These are phyloP conservation scores for Lepus oiostolus DNA, from an alignment of 2,797 vertebrate species.

Conservation along the genomic window DNA sequence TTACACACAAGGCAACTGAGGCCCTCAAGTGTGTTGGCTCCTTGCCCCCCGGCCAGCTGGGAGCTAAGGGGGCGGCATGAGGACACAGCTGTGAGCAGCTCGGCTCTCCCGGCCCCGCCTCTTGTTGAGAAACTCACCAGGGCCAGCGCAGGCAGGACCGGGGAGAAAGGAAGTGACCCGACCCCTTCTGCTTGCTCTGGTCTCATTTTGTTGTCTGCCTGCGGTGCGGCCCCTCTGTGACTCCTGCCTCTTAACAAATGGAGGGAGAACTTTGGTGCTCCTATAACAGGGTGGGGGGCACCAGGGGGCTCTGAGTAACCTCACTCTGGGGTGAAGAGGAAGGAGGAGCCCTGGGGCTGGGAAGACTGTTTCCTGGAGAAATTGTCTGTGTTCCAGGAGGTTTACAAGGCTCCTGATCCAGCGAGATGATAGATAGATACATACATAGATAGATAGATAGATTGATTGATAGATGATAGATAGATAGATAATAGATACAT, in stretches of 20 bases:
- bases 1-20: not conserved
- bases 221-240: not conserved
- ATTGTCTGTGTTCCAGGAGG: not conserved
- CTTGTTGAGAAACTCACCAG: not conserved
- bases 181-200: not conserved
- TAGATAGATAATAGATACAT: no score
- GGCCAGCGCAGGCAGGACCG: accelerated
- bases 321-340: not conserved
- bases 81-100: not conserved
- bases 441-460: no score
- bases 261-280: not conserved
- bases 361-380: not conserved
- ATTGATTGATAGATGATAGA: no score
- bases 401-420: not conserved
- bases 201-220: not conserved
- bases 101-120: not conserved
- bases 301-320: not conserved
- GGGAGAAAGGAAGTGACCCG: not conserved
- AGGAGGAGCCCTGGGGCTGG: not conserved
- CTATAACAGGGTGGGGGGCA: accelerated
- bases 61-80: not conserved
- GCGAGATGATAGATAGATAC: not conserved
- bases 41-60: not conserved
- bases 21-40: not conserved
- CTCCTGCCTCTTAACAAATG: not conserved